Conservation (phyloP, 2,113 vertebrate species). For the Phrynosoma platyrhinos region DNA sequence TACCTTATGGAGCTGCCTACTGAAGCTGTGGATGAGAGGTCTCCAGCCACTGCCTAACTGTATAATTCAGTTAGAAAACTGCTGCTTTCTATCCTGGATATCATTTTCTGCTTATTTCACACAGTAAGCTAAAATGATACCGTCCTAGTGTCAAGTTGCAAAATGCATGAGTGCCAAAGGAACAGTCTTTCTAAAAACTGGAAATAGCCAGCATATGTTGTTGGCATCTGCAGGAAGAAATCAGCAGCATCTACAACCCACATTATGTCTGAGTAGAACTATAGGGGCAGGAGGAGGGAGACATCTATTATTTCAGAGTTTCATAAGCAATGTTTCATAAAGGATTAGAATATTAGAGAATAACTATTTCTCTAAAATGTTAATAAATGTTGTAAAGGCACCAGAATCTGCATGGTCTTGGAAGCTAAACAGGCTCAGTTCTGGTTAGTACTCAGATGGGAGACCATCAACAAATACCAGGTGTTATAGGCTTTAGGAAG, state of each 20-base stretch:
- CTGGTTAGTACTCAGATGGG: too few relatives aligned
- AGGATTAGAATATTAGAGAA: background rate
- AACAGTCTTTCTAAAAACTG: constrained; percentile 25
- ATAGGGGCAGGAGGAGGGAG: background rate
- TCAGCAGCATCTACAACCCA: background rate
- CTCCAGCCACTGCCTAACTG: constrained; percentile 36
- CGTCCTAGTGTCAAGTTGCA: constrained; percentile 26
- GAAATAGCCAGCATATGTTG: constrained; percentile 35
- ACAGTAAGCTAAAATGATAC: constrained; percentile 42
- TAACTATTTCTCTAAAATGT: background rate
- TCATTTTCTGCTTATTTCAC: constrained; percentile 44
- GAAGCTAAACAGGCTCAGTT: too few relatives aligned
- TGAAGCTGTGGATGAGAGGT: constrained; percentile 31
- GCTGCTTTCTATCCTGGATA: constrained; percentile 36
- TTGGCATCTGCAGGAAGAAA: constrained; percentile 37
- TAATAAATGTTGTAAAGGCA: too few relatives aligned
- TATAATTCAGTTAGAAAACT: constrained; percentile 49
- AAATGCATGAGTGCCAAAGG: constrained; percentile 28
- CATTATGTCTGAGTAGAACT: background rate
- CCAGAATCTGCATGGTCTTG: too few relatives aligned
- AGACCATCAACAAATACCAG: too few relatives aligned
- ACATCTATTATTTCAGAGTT: background rate
- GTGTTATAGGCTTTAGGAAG: too few relatives aligned
- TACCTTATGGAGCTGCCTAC: constrained; percentile 32
- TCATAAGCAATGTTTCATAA: background rate